Conservation (phyloP, 1,140 invertebrate species). For the Leptinotarsa defecta region DNA sequence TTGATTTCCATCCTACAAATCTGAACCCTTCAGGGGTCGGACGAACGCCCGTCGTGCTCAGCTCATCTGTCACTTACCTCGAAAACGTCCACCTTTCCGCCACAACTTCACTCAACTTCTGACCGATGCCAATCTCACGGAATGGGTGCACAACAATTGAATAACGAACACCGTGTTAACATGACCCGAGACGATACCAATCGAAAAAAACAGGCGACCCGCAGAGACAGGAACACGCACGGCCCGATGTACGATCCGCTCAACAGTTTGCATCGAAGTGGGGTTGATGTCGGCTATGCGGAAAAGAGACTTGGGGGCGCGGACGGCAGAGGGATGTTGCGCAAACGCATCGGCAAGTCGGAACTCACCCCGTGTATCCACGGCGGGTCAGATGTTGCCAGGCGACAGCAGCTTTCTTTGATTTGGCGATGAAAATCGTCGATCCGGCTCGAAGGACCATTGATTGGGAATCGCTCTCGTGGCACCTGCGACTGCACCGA, state of each 20-base stretch:
- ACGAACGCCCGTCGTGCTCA: not conserved
- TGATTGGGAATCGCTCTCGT: too few species aligned
- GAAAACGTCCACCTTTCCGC: slow-evolving; percentile 11
- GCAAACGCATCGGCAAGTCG: slow-evolving; percentile 41
- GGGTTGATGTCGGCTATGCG: slow-evolving; percentile 45
- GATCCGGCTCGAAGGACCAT: slow-evolving; percentile 1
- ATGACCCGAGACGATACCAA: slow-evolving; percentile 32
- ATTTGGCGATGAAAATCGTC: not conserved
- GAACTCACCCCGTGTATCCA: slow-evolving; percentile 39
- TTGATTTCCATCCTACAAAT: not conserved
- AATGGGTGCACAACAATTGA: slow-evolving; percentile 44
- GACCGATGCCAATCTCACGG: slow-evolving; percentile 31
- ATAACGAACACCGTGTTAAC: slow-evolving; percentile 43
- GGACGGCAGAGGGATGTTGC: slow-evolving; percentile 49
- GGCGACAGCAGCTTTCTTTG: not conserved
- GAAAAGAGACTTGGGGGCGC: slow-evolving; percentile 47
- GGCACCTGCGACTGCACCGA: too few species aligned
- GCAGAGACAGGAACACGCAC: slow-evolving; percentile 20
- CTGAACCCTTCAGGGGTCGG: not conserved
- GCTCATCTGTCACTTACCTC: not conserved
- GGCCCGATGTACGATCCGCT: slow-evolving; percentile 27
- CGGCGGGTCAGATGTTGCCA: slow-evolving; percentile 18
- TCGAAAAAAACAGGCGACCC: slow-evolving; percentile 15
- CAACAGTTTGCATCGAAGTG: slow-evolving; percentile 53
- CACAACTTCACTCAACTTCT: slow-evolving; percentile 24